A percentile compares a stretch with the other conserved stretches of the same genome.
phyloP scores from a whole-genome alignment of 1,140 invertebrate species.

The Megathymus violae region DNA sequence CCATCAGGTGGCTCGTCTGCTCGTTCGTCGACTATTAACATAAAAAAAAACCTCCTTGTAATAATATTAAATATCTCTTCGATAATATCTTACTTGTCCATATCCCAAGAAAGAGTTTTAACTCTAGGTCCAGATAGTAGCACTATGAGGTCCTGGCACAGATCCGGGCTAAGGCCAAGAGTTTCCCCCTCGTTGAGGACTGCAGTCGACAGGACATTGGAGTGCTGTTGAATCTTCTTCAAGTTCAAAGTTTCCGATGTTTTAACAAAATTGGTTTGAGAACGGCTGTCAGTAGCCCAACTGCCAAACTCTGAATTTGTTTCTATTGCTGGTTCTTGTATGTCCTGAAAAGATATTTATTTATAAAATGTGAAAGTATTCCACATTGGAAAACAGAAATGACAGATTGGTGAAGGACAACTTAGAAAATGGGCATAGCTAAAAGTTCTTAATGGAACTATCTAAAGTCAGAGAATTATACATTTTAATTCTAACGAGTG shows the following conservation, averaged over 20 bases:
- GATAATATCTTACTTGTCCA: constrained; percentile 76
- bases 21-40: too few species aligned
- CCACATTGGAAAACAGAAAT: too few species aligned
- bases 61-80: constrained; percentile 11
- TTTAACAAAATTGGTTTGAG: constrained; percentile 72
- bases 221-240: constrained; percentile 54
- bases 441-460: too few species aligned
- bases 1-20: too few species aligned
- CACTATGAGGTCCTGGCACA: constrained; percentile 85
- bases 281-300: constrained; percentile 74
- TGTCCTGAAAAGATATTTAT: constrained; percentile 48
- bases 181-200: constrained; percentile 74
- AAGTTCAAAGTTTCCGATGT: constrained; percentile 61
- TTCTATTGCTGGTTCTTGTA: constrained; percentile 46
- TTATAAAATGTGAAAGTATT: too few species aligned
- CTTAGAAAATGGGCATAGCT: too few species aligned
- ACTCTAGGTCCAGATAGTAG: constrained; percentile 84
- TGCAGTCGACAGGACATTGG: constrained; percentile 71
- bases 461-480: too few species aligned
- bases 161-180: constrained; percentile 64
- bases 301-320: constrained; percentile 68
- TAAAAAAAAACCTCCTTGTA: too few species aligned
- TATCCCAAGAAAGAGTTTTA: constrained; percentile 84
- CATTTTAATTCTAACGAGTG: too few species aligned
- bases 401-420: too few species aligned